Evolutionary conservation across 1,140 invertebrate genomes (phyloP).

Genomic region (Lepidurus arcticus): DNA sequence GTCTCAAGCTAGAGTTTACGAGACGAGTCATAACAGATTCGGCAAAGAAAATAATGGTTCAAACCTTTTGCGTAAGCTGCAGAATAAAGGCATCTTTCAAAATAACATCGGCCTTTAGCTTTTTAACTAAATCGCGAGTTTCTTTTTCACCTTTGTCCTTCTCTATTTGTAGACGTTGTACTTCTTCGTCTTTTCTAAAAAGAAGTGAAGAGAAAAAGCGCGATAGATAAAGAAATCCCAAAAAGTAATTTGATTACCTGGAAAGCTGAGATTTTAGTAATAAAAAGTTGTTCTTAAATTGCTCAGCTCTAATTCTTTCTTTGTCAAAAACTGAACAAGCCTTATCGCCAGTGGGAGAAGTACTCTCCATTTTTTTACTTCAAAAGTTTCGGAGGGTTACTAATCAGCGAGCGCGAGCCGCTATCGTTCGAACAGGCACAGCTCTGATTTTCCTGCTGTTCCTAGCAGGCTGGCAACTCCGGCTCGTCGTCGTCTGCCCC

Average conservation of each 20-base stretch:
- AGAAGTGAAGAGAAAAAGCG: neutral
- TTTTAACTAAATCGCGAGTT: neutral
- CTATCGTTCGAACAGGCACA: too few relatives aligned
- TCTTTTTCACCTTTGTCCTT: neutral
- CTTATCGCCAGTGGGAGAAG: neutral
- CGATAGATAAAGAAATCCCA: neutral
- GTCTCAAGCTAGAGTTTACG: neutral
- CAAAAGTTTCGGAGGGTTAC: neutral
- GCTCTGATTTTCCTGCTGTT: too few relatives aligned
- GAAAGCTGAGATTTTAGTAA: neutral
- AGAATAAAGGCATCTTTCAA: neutral
- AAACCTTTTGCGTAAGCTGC: slow-evolving; percentile 8
- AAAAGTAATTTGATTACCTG: neutral
- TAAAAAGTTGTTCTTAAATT: neutral
- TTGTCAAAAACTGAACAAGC: neutral
- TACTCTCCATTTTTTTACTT: neutral
- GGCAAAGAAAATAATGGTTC: neutral
- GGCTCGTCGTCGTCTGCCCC: too few relatives aligned
- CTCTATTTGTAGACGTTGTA: neutral
- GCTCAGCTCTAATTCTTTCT: neutral
- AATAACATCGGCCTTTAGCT: neutral
- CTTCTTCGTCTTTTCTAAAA: neutral
- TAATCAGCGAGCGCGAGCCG: neutral
- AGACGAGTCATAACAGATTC: neutral
- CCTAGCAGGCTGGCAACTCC: too few relatives aligned